phyloP scores from a whole-genome alignment of 1,140 invertebrate genomes.

The Cataglyphis hispanica region DNA sequence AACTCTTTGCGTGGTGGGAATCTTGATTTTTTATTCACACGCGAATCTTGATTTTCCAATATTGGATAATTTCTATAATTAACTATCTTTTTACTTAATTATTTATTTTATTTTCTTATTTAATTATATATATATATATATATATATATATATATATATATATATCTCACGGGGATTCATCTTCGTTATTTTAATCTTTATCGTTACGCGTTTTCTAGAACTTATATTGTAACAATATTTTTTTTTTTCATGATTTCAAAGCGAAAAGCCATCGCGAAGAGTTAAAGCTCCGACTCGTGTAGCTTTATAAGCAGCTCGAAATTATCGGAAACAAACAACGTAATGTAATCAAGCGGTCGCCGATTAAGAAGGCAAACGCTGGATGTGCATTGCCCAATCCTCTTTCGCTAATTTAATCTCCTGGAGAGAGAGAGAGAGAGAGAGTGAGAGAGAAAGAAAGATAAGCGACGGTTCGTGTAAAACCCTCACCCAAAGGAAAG shows the following conservation, averaged over 20 bases:
- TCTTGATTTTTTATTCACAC: background rate
- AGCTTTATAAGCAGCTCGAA: slow-evolving; percentile 32
- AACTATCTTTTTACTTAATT: background rate
- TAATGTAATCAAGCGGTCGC: slow-evolving; percentile 46
- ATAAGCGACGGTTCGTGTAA: background rate
- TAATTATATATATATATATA: background rate
- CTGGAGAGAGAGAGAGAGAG: background rate
- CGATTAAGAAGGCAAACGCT: slow-evolving; percentile 27
- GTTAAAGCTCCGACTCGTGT: slow-evolving; percentile 22
- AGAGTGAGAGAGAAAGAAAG: too few species aligned
- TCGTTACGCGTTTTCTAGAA: background rate
- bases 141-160: background rate
- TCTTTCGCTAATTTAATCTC: slow-evolving; percentile 55
- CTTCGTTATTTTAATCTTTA: background rate
- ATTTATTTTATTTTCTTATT: slow-evolving; percentile 11
- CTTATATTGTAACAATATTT: background rate
- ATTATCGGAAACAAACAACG: background rate
- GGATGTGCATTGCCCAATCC: slow-evolving; percentile 52
- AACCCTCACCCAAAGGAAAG: slow-evolving; percentile 28
- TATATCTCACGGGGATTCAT: background rate
- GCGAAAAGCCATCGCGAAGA: slow-evolving; percentile 20
- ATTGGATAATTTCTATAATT: slow-evolving; percentile 1
- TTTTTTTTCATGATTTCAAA: background rate
- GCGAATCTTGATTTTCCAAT: background rate
- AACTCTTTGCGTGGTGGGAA: slow-evolving; percentile 3